These are phyloP conservation scores for Hippocampus mohnikei DNA, from an alignment of 2,113 vertebrate genomes.

Conservation along the genomic window DNA sequence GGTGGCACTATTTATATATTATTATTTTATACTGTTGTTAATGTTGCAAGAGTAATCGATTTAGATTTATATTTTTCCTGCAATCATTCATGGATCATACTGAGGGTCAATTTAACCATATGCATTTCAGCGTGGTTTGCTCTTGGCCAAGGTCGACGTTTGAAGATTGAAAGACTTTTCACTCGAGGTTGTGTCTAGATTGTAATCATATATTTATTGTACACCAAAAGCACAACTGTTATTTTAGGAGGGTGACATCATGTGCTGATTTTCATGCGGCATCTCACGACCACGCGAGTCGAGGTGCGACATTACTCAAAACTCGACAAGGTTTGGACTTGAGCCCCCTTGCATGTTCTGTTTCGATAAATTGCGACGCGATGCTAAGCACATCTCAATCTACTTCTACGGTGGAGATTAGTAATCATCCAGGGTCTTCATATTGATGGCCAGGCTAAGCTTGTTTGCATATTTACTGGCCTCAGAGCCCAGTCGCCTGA, in stretches of 20 bases:
- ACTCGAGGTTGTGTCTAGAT: too few species aligned
- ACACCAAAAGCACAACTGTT: not conserved
- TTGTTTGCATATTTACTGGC: conserved; percentile 76
- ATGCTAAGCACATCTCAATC: conserved; percentile 61
- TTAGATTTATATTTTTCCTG: too few species aligned
- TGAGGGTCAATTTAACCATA: too few species aligned
- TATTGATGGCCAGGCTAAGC: conserved; percentile 73
- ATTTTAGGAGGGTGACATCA: not conserved
- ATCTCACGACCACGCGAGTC: conserved; percentile 15
- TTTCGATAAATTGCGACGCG: conserved; percentile 36
- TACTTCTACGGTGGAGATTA: conserved; percentile 71
- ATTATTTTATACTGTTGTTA: too few species aligned
- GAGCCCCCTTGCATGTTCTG: conserved; percentile 24
- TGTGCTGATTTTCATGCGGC: conserved; percentile 40
- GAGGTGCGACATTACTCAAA: conserved; percentile 45
- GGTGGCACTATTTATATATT: too few species aligned
- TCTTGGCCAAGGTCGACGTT: too few species aligned
- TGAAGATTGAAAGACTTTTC: too few species aligned
- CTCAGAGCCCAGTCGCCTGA: conserved; percentile 73
- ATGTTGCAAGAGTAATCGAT: too few species aligned
- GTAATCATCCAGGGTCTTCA: conserved; percentile 74
- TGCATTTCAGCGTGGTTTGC: too few species aligned
- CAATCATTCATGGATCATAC: too few species aligned
- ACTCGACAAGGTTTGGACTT: conserved; percentile 42
- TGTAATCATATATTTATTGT: not conserved